Base-by-base conservation (phyloP, 2,888 invertebrate genomes). In the Troglohyphantes excavatus region DNA sequence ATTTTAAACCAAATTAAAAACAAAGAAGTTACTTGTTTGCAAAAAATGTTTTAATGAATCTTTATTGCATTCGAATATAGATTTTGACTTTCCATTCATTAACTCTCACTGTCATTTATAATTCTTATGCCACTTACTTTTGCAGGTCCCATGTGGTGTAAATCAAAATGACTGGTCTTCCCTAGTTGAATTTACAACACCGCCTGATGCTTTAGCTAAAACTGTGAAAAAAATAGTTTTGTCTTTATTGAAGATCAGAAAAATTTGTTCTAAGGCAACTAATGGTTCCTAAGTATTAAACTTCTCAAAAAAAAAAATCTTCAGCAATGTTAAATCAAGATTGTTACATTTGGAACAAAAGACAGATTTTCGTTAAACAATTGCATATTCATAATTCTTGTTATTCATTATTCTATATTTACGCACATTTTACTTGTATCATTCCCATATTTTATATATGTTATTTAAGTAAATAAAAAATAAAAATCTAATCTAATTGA, bases 71-170 rank as follows among this genome's bases (percentile, higher is more conserved):
- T n/a, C n/a, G n/a, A n/a, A n/a, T n/a, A n/a, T n/a, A n/a, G n/a
- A 39, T 1, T 39, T 39, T 39, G 0, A 0, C 39, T 39, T 39
- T 1, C 7, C 13, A 39, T 11, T 1, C 3, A 39, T 2, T 39
- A 11, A 39, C 13, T 39, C 13, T 39, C 13, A 1, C 39, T 39
- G 13, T 39, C 13, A 39, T 39, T 13, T 39, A 13, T 39, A 11
- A 39, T n/a, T n/a, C n/a, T 11, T 39, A 2, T 2, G 13, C 39
- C 7, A 39, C 3, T 39, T 39, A n/a, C 5, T 39, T 43, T 79
- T n/a, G 61, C 65, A 92, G 81, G 81, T 68, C 13, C 81, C 81
- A 27, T 53, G 67, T 68, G 46, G 68, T 53, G 68, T 81, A 19
- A 68, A 59, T 70, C 68, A 43, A 21, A 17, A n/a, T 21, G 81